phyloP scores from a whole-genome alignment of 1,140 invertebrate species.

The Orchestia grillus region DNA sequence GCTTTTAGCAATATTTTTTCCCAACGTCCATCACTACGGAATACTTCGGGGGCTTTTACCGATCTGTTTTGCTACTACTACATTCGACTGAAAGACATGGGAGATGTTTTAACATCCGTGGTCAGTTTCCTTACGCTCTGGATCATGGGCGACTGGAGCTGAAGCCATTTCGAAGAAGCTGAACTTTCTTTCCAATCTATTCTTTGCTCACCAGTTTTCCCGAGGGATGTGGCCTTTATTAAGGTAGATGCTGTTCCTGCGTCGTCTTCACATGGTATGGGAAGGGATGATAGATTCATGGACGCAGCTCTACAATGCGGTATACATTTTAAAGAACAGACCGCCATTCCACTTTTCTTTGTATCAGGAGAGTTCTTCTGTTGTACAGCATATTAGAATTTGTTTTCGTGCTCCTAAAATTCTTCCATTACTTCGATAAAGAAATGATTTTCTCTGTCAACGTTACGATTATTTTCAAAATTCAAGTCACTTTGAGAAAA shows the following conservation, averaged over 20 bases:
- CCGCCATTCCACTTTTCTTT: background rate
- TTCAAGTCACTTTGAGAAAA: background rate
- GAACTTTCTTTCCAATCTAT: background rate
- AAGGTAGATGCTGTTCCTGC: background rate
- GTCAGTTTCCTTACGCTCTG: background rate
- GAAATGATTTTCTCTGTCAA: background rate
- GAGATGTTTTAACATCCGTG: background rate
- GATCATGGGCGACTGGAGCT: background rate
- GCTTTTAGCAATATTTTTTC: background rate
- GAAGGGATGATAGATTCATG: background rate
- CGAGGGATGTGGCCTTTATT: too few species aligned
- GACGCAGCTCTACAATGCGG: background rate
- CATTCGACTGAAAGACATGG: conserved; percentile 2
- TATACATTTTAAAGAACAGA: background rate
- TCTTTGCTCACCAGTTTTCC: background rate
- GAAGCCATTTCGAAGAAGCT: background rate
- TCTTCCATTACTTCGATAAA: background rate
- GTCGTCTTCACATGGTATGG: background rate
- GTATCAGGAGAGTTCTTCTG: background rate
- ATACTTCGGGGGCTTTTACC: background rate
- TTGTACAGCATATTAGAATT: background rate
- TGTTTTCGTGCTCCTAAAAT: background rate
- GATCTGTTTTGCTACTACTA: background rate
- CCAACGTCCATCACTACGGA: background rate
- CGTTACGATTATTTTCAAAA: background rate